phyloP scores from a whole-genome alignment of 2,797 vertebrate species.

The Melanotaenia boesemani region DNA sequence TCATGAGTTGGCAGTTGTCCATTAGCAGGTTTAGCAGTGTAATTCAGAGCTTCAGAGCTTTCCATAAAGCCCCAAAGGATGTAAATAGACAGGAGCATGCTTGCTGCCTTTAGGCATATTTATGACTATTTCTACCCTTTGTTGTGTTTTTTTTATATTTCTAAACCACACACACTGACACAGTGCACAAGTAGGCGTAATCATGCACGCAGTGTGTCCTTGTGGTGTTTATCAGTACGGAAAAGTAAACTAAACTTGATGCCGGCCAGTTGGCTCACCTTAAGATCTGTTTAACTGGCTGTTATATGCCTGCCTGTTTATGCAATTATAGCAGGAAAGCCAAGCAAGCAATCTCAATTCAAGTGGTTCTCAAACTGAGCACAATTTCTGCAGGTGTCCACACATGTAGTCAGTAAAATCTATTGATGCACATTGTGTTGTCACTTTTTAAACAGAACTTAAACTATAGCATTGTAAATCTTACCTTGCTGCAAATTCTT shows the following conservation, averaged over 20 bases:
- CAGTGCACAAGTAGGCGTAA: not conserved
- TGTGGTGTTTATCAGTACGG: constrained; percentile 10
- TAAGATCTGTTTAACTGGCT: not conserved
- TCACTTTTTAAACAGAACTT: not conserved
- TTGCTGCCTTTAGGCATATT: not conserved
- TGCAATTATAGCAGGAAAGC: not conserved
- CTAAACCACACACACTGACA: not conserved
- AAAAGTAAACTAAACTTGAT: constrained; percentile 21
- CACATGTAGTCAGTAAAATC: not conserved
- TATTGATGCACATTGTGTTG: not conserved
- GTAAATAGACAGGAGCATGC: constrained; percentile 9
- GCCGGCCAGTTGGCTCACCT: not conserved
- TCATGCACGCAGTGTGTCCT: not conserved
- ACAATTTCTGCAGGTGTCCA: not conserved
- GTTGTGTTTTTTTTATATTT: not conserved
- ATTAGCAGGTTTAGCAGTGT: constrained; percentile 23
- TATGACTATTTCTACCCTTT: not conserved
- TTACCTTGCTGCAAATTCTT: too few species aligned
- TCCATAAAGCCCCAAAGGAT: constrained; percentile 6
- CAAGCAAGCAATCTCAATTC: not conserved
- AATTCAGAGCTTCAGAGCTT: constrained; percentile 11
- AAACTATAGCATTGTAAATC: not conserved
- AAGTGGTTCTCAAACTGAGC: too few species aligned
- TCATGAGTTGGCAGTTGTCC: constrained; percentile 43
- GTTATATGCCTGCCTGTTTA: not conserved